These are phyloP conservation scores for Cyprinus carpio DNA, from an alignment of 2,113 vertebrate species.

Conservation along the genomic window DNA sequence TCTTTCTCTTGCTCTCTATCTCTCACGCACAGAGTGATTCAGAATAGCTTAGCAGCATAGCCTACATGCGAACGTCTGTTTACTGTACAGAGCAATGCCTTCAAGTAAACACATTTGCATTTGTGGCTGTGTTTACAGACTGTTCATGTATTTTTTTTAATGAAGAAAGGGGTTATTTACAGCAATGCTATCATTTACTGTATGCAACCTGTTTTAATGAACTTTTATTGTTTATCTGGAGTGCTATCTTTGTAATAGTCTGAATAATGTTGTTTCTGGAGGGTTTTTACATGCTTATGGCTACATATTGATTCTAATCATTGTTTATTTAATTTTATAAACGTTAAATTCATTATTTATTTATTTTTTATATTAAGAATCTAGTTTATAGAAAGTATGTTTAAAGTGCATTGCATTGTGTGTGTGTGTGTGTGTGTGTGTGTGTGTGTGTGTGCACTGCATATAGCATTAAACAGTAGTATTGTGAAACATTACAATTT, in stretches of 20 bases:
- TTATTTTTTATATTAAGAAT: not conserved
- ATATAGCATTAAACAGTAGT: not conserved
- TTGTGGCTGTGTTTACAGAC: not conserved
- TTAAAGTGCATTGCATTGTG: not conserved
- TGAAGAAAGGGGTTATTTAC: not conserved
- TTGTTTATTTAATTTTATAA: not conserved
- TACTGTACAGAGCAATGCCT: constrained; percentile 60
- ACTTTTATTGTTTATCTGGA: not conserved
- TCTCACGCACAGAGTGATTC: constrained; percentile 29
- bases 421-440: no score
- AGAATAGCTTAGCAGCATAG: constrained; percentile 40
- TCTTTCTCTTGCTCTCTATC: not conserved
- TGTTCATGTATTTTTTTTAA: not conserved
- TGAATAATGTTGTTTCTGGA: not conserved
- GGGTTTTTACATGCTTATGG: not conserved
- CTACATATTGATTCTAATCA: not conserved
- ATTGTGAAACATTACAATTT: not conserved
- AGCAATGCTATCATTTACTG: not conserved
- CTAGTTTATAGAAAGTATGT: not conserved
- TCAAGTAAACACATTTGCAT: constrained; percentile 54
- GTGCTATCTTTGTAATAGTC: not conserved
- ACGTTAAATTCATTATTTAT: not conserved
- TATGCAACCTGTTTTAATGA: not conserved
- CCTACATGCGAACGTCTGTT: constrained; percentile 62
- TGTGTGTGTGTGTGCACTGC: no score